These are phyloP conservation scores for Grammomys surdaster DNA, from an alignment of 2,113 vertebrate species.

Conservation along the genomic window DNA sequence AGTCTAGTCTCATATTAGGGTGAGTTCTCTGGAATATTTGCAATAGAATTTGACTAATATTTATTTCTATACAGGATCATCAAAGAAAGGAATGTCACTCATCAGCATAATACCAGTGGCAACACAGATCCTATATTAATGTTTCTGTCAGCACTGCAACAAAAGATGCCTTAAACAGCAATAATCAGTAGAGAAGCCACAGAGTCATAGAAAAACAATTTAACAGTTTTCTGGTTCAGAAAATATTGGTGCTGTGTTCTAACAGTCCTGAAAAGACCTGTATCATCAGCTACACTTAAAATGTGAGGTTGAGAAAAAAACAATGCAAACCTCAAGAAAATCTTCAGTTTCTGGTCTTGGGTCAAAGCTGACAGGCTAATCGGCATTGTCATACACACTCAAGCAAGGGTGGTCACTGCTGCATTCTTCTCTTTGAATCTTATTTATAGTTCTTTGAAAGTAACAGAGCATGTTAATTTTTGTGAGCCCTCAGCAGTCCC, in stretches of 20 bases:
- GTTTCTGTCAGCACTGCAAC: conserved; percentile 30
- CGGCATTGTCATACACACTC: background rate
- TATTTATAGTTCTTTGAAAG: conserved; percentile 41
- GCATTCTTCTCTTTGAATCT: conserved; percentile 38
- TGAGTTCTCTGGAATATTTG: background rate
- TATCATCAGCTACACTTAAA: conserved; percentile 7
- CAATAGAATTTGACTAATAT: conserved; percentile 57
- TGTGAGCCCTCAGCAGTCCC: conserved; percentile 32
- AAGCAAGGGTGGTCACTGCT: background rate
- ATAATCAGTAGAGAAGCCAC: conserved; percentile 23
- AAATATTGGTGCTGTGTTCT: conserved; percentile 51
- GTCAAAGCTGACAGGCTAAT: conserved; percentile 23
- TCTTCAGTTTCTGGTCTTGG: conserved; percentile 51
- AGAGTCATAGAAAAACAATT: conserved; percentile 14
- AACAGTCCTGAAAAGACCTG: background rate
- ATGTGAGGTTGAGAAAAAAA: conserved; percentile 39
- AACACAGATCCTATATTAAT: conserved; percentile 21
- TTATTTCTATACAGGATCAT: background rate
- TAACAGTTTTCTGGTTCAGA: conserved; percentile 15
- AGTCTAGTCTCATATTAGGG: background rate
- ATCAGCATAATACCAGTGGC: conserved; percentile 35
- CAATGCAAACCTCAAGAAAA: background rate
- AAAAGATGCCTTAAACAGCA: conserved; percentile 49
- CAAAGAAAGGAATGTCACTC: conserved; percentile 15
- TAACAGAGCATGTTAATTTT: background rate